Evolutionary conservation across 2,113 vertebrate species (phyloP).

Genomic region (Aegypius monachus): DNA sequence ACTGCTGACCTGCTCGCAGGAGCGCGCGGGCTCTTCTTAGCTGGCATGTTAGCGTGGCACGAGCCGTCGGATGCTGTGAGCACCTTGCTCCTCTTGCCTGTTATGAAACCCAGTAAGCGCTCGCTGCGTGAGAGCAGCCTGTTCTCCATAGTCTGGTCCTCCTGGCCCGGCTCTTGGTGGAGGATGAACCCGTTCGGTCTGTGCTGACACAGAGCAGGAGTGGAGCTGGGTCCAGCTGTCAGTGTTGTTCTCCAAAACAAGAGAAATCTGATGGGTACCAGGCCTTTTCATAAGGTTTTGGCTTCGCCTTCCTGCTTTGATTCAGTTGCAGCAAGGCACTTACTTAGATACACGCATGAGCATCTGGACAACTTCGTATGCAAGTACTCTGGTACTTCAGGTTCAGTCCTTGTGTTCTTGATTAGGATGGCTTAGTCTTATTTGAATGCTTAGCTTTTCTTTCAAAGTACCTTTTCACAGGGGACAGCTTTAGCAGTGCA

Average conservation of each 20-base stretch:
- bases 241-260: neutral
- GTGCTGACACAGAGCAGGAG: neutral
- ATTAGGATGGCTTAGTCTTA: neutral
- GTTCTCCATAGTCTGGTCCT: neutral
- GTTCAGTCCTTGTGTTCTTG: neutral
- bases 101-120: neutral
- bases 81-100: neutral
- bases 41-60: accelerated
- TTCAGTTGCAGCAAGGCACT: neutral
- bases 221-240: neutral
- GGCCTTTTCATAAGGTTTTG: neutral
- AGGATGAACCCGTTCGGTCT: accelerated
- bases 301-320: neutral
- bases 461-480: neutral
- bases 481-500: neutral
- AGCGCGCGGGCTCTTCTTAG: accelerated
- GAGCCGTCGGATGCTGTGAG: neutral
- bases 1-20: neutral
- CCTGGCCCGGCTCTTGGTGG: neutral
- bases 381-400: neutral
- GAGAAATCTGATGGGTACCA: neutral
- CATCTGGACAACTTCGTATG: accelerated
- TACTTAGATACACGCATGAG: accelerated
- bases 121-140: neutral
- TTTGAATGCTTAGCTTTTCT: neutral